phyloP scores from a whole-genome alignment of 2,113 vertebrate species.

The Triplophysa rosa region DNA sequence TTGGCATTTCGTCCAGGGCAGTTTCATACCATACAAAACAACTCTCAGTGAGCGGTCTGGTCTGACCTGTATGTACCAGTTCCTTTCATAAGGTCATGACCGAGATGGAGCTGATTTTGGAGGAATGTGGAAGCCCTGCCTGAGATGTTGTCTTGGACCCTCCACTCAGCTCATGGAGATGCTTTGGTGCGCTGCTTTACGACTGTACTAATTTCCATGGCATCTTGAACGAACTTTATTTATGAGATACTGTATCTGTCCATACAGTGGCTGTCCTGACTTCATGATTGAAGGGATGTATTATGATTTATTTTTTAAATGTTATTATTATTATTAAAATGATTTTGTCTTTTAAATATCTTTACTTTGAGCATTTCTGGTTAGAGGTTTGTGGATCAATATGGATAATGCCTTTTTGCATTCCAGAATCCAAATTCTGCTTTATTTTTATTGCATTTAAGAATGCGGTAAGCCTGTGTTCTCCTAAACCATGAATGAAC shows the following conservation, averaged over 20 bases:
- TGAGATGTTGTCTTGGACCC: background rate
- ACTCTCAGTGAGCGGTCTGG: background rate
- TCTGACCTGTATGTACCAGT: background rate
- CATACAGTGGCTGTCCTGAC: conserved; percentile 35
- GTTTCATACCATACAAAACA: background rate
- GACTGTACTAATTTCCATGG: conserved; percentile 44
- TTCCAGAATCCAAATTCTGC: conserved; percentile 50
- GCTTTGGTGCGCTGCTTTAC: conserved; percentile 60
- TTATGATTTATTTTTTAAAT: conserved; percentile 1
- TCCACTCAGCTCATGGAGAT: background rate
- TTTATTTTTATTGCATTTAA: conserved; percentile 5
- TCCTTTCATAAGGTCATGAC: background rate
- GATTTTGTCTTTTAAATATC: conserved; percentile 2
- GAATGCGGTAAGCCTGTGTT: background rate
- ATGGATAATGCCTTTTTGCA: conserved; percentile 45
- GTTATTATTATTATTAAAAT: background rate
- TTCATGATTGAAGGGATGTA: conserved; percentile 28
- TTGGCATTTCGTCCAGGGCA: background rate
- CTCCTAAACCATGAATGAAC: background rate
- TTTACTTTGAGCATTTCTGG: conserved; percentile 45
- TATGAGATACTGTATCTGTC: conserved; percentile 47
- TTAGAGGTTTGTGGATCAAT: conserved; percentile 56
- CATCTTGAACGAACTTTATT: conserved; percentile 36
- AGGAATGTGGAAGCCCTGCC: conserved; percentile 19
- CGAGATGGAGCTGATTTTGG: conserved; percentile 39